Conservation (phyloP, 2,797 vertebrate species). For the Tangara arthus region DNA sequence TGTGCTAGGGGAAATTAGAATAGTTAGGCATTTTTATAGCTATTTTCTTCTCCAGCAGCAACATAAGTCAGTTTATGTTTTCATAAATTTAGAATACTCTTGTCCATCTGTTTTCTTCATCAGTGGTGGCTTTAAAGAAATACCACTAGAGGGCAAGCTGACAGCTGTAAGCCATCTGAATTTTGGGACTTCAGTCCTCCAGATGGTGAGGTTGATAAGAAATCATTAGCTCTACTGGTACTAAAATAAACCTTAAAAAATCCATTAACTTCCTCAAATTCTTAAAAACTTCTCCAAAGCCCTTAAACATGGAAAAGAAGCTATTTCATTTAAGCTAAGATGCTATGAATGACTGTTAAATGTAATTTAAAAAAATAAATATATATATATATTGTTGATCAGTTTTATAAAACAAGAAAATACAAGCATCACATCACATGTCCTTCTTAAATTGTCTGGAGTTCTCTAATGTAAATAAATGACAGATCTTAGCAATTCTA, state of each 20-base stretch:
- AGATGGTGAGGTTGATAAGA: neutral
- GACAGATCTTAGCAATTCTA: neutral
- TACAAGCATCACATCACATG: neutral
- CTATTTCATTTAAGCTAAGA: neutral
- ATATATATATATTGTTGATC: neutral
- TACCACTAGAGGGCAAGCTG: slow-evolving; percentile 41
- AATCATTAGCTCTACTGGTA: neutral
- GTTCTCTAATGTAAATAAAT: neutral
- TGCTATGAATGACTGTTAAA: neutral
- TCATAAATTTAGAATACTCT: neutral
- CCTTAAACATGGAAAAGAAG: neutral
- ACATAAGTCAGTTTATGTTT: neutral
- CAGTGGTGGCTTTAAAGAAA: neutral
- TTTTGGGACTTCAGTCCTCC: neutral
- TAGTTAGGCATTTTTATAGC: neutral
- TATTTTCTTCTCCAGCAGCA: neutral
- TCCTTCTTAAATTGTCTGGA: neutral
- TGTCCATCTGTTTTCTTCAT: neutral
- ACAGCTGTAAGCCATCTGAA: neutral
- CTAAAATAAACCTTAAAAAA: neutral
- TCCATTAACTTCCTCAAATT: neutral
- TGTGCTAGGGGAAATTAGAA: neutral
- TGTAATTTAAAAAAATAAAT: neutral
- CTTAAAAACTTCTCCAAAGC: neutral
- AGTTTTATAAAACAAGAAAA: neutral